Percentiles rank a stretch among this genome's conserved stretches.
phyloP scores from a whole-genome alignment of 2,888 invertebrate genomes.

The Stenchaetothrips biformis region DNA sequence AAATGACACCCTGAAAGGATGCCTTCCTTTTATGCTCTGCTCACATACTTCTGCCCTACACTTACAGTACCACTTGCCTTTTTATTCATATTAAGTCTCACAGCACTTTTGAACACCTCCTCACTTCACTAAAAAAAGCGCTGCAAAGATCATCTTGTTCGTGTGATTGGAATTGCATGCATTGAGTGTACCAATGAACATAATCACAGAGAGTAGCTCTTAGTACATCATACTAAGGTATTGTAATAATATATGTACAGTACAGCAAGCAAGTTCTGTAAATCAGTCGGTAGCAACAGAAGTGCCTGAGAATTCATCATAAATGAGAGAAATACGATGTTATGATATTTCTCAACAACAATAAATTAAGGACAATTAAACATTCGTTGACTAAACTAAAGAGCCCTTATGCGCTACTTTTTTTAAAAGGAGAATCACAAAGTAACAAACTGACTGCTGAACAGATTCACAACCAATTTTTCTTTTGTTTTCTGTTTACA shows the following conservation, averaged over 20 bases:
- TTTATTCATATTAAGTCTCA: too few relatives aligned
- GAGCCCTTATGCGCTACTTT: background rate
- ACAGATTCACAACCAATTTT: background rate
- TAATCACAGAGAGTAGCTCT: background rate
- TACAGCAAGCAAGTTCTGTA: background rate
- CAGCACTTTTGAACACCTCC: too few relatives aligned
- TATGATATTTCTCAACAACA: too few relatives aligned
- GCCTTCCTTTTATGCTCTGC: too few relatives aligned
- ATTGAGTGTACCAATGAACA: background rate
- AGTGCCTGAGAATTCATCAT: background rate
- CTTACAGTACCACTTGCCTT: too few relatives aligned
- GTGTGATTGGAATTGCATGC: too few relatives aligned
- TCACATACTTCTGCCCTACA: too few relatives aligned
- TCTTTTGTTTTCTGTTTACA: background rate
- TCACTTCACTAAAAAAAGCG: too few relatives aligned
- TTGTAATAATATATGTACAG: background rate
- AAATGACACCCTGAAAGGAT: too few relatives aligned
- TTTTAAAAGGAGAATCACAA: background rate
- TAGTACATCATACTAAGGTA: background rate
- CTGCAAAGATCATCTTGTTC: too few relatives aligned
- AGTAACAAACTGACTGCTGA: background rate
- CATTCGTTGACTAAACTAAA: background rate
- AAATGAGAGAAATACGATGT: too few relatives aligned
- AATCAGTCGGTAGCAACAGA: slow-evolving; percentile 5
- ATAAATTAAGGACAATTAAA: background rate